A percentile compares a stretch with the other conserved stretches of the same genome.
phyloP scores from a whole-genome alignment of 2,797 vertebrate species.

The Choloepus didactylus region DNA sequence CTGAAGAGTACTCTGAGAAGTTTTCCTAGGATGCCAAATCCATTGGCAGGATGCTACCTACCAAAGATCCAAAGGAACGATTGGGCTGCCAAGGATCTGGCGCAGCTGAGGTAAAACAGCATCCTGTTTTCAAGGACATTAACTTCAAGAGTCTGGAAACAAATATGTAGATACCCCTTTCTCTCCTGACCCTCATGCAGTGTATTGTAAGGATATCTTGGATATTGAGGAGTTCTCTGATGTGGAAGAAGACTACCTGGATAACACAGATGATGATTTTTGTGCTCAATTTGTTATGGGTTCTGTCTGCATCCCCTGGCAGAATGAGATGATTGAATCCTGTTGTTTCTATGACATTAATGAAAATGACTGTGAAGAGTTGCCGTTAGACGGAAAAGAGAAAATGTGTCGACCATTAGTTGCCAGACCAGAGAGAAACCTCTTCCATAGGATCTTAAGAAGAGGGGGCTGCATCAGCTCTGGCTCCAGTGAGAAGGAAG shows the following conservation, averaged over 20 bases:
- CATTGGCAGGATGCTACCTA: constrained; percentile 95
- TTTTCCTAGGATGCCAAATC: constrained; percentile 94
- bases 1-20: constrained; percentile 93
- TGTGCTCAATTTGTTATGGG: constrained; percentile 95
- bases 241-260: constrained; percentile 95
- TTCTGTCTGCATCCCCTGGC: constrained; percentile 97
- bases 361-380: constrained; percentile 89
- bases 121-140: constrained; percentile 94
- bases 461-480: constrained; percentile 87
- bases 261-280: constrained; percentile 93
- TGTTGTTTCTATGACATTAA: constrained; percentile 96
- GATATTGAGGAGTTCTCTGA: constrained; percentile 96
- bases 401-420: constrained; percentile 78
- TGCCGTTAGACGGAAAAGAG: constrained; percentile 89
- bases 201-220: constrained; percentile 95
- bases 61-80: constrained; percentile 93
- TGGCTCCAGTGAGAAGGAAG: too few relatives aligned
- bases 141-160: constrained; percentile 96
- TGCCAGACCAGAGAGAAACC: constrained; percentile 92
- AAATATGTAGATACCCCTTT: constrained; percentile 94
- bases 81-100: constrained; percentile 92
- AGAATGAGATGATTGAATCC: constrained; percentile 98
- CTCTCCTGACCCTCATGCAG: constrained; percentile 94
- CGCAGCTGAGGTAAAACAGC: constrained; percentile 92
- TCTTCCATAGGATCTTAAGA: constrained; percentile 94